Evolutionary conservation across 2,113 vertebrate species (phyloP), one percentile per base, ranked within the genome.

Genomic region (Maccullochella peelii): DNA sequence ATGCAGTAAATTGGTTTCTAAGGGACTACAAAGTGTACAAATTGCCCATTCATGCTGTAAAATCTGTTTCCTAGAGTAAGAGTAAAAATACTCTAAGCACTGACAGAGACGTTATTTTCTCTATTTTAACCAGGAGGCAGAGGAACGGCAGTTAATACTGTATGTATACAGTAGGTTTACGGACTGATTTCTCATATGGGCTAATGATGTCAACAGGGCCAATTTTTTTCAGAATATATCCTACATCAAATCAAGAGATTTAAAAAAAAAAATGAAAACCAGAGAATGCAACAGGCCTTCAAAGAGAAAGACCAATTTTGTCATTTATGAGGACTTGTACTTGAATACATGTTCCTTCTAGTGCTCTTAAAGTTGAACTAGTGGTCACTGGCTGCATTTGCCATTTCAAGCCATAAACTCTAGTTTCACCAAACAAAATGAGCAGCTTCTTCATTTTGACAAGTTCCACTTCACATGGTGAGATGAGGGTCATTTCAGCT

Each of bases 401-500:
- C 2, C 7, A n/a, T 49, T 50, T 52, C 4, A 49, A 50, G 3
- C 4, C 3, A 33, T 30, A 71, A 59, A 57, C 21, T 65, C 21
- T 36, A 42, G 16, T 50, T 75, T 69, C 52, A 54, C 7, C 5
- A 58, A 72, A 67, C 15, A 72, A 72, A 67, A 59, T 67, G 4
- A 50, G 14, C 8, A 58, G 5, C 49, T 66, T 44, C 18, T 65
- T 77, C 1, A 42, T 74, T 63, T 38, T 63, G 38, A 55, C 44
- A 25, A 27, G 47, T 69, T 55, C 21, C n/a, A 50, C 54, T 82
- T 73, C 54, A 86, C 44, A 47, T 36, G 6, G 2, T 55, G 15
- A 52, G 49, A 80, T 40, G n/a, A 76, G 38, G 47, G 9, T n/a
- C 57, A 42, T 58, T 76, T 76, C 20, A n/a, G 33, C 12, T 61